Base-by-base conservation (phyloP, 2,797 vertebrate genomes). In the Acanthopagrus latus region DNA sequence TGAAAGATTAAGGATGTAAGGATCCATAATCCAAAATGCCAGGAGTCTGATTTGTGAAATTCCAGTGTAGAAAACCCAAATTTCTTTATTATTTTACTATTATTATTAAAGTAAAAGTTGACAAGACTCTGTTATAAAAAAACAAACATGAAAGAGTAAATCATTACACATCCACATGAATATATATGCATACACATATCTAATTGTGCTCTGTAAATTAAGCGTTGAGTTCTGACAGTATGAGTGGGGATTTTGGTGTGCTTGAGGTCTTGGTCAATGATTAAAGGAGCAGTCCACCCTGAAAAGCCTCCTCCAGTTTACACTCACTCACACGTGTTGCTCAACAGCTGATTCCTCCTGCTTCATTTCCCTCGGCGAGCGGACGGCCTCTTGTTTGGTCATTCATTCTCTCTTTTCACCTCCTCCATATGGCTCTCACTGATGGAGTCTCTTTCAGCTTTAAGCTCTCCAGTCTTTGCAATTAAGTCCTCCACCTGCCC, bases 281-380 rank as follows among this genome's bases (percentile, higher is more conserved):
- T 81, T 88, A 47, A 86, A 85, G 55, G 50, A 67, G 0, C 25
- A 27, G 64, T 64, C 13, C 0, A 1, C 41, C 18, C 64, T 44
- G 21, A 71, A 16, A 11, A n/a, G 17, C 41, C 68, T 21, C 29
- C 41, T 52, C 25, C 52, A 48, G 41, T 48, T 60, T 52, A 12
- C 69, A 47, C 52, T 38, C 58, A 43, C 54, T 76, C 75, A 10
- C 64, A 76, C 62, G 71, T 62, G 63, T 86, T 84, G 69, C 58
- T 74, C 74, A 84, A 48, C 70, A 75, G 57, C 54, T 47, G 64
- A 76, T 81, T 70, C 66, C 46, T 70, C 13, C 75, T 63, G 82
- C 84, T 81, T 76, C 82, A 43, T 60, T 78, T 84, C 48, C 41
- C 57, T 48, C 1, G 2, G 57, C 0, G 20, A 63, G 47, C n/a